Evolutionary conservation across 2,797 vertebrate species (phyloP).

Genomic region (Gallinago stenura): DNA sequence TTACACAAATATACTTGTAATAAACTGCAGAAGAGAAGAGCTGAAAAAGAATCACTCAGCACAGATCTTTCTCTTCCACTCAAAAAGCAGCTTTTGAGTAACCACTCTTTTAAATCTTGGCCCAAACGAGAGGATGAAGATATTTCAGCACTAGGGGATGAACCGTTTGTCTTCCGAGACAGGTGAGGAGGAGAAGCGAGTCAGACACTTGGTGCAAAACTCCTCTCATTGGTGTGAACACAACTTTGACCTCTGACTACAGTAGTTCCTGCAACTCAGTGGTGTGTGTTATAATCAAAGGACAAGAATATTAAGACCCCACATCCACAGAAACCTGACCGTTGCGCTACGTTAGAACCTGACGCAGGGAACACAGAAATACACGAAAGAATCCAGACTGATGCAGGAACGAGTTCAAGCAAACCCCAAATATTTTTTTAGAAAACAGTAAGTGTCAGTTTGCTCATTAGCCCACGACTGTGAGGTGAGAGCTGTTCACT

Average conservation of each 20-base stretch:
- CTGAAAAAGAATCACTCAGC: slow-evolving; percentile 14
- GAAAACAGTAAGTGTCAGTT: neutral
- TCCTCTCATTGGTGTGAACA: neutral
- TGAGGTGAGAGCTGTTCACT: neutral
- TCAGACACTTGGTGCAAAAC: neutral
- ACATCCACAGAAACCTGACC: neutral
- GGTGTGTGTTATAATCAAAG: slow-evolving; percentile 5
- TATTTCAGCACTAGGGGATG: neutral
- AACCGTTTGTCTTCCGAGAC: slow-evolving; percentile 26
- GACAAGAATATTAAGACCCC: neutral
- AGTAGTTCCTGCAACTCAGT: neutral
- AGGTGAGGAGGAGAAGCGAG: slow-evolving; percentile 46
- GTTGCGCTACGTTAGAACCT: neutral
- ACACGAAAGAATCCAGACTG: neutral
- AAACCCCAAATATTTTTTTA: neutral
- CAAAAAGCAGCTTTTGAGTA: neutral
- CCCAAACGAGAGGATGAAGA: neutral
- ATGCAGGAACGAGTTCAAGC: neutral
- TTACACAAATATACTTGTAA: slow-evolving; percentile 82
- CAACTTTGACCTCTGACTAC: neutral
- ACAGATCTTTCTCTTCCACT: neutral
- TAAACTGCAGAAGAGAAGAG: slow-evolving; percentile 40
- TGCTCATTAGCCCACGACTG: neutral
- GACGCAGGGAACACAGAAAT: neutral
- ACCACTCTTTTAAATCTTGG: neutral